Base-by-base conservation (phyloP, 2,888 invertebrate species). In the Rambutsinella grinnellia region DNA sequence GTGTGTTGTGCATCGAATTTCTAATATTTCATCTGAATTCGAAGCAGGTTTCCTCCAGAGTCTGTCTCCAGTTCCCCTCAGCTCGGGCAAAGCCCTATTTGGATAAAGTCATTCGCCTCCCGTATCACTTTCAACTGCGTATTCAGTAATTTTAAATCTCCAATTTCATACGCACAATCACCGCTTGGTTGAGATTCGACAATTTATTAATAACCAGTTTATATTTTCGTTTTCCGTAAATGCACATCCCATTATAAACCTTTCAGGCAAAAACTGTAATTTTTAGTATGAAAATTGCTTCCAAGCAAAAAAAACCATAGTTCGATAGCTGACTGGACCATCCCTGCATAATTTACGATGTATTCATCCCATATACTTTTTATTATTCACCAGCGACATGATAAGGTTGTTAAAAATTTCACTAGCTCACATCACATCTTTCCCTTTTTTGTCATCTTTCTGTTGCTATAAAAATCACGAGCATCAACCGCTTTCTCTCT, bases 1-100 rank as follows among this genome's bases (percentile, higher is more conserved):
- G 57, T 57, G 57, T 67, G 67, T 58, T 61, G 56, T 75, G 68
- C 68, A 62, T 68, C 75, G 65, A 68, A 75, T 75, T 75, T 75
- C 68, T 75, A 75, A 75, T 75, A 68, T 74, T 74, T 68, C 75
- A 75, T 75, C 63, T 62, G 62, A 61, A 75, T 75, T 67, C 75
- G 63, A 57, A 68, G 44, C 75, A 75, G 67, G 75, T 68, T 68
- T n/a, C 49, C 67, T 67, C 67, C 23, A 21, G 67, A 51, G 67
- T 47, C 57, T n/a, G n/a, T n/a, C n/a, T n/a, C n/a, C n/a, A n/a
- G n/a, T n/a, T n/a, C n/a, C n/a, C n/a, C n/a, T n/a, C n/a, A n/a
- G n/a, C n/a, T n/a, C n/a, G n/a, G n/a, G n/a, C n/a, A n/a, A n/a
- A n/a, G n/a, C n/a, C n/a, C n/a, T n/a, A n/a, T n/a, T n/a, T n/a